Evolutionary conservation across 1,140 invertebrate genomes (phyloP), one percentile per base, ranked within the genome.

Genomic region (Gonatopus flavifemur): DNA sequence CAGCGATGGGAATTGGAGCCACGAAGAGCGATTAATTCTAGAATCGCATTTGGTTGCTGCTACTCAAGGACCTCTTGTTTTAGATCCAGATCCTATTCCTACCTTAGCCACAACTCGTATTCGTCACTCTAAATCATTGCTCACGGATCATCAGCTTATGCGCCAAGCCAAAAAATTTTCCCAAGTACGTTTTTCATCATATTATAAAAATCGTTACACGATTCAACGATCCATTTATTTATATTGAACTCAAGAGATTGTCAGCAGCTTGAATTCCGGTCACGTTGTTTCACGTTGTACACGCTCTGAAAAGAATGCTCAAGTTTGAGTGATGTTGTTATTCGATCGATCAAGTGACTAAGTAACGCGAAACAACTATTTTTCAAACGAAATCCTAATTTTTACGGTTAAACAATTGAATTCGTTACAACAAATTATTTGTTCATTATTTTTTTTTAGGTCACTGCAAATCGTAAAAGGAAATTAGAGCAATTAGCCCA

Each of bases 401-500:
- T n/a, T n/a, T n/a, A n/a, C n/a, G n/a, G n/a, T n/a, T n/a, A n/a
- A n/a, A n/a, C n/a, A n/a, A n/a, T n/a, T n/a, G n/a, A n/a, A n/a
- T n/a, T n/a, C n/a, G n/a, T n/a, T n/a, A 36, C 28, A n/a, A 25
- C 33, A 16, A 13, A 22, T 37, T 16, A 22, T 18, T n/a, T n/a
- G n/a, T n/a, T n/a, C n/a, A 30, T 37, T 12, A 38, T 21, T 44
- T n/a, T 46, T 49, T 45, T 43, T 39, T 64, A 84, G 82, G 85
- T 88, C 33, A 84, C 88, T 10, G 83, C 90, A 35, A 93, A 93
- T 80, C 83, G 91, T 12, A 93, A 94, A 76, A 83, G 90, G 71
- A 93, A 92, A 83, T 81, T 93, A 62, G 89, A 92, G 63, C 87
- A 91, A 66, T 83, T 88, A 49, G 85, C 89, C n/a, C 86, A 89